phyloP scores from a whole-genome alignment of 2,888 invertebrate genomes.

The Heliconius charithonia region DNA sequence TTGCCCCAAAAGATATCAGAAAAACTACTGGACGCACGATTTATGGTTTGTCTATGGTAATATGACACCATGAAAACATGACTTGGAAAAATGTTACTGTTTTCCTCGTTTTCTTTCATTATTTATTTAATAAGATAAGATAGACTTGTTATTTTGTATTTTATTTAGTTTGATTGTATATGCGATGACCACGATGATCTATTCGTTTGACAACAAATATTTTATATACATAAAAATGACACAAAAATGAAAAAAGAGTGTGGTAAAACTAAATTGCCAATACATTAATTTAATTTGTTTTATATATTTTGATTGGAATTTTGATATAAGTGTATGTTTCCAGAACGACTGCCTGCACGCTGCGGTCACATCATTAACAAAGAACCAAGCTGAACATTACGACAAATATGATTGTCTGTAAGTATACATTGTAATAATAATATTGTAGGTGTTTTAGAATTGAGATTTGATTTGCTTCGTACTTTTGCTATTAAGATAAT shows the following conservation, averaged over 20 bases:
- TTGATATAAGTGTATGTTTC: too few relatives aligned
- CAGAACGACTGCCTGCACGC: slow-evolving; percentile 51
- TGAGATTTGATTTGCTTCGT: too few relatives aligned
- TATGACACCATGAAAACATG: slow-evolving; percentile 14
- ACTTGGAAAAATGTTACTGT: not conserved
- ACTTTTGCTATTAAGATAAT: too few relatives aligned
- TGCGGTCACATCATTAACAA: slow-evolving; percentile 86
- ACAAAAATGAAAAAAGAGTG: too few relatives aligned
- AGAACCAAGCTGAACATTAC: slow-evolving; percentile 84
- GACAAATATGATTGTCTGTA: slow-evolving; percentile 84
- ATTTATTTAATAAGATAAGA: not conserved
- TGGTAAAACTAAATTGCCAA: too few relatives aligned
- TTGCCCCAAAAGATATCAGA: slow-evolving; percentile 29
- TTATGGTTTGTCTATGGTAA: slow-evolving; percentile 36
- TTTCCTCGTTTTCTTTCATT: not conserved
- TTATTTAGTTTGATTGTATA: not conserved
- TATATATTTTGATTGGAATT: not conserved
- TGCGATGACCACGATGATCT: too few relatives aligned
- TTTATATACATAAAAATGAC: too few relatives aligned
- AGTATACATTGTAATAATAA: slow-evolving; percentile 67
- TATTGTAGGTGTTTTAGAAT: not conserved
- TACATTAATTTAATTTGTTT: too few relatives aligned
- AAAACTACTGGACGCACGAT: slow-evolving; percentile 27
- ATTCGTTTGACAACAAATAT: too few relatives aligned
- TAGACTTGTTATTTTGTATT: not conserved